Base-by-base conservation (phyloP, 2,113 vertebrate genomes). In the Dipodomys stephensi region DNA sequence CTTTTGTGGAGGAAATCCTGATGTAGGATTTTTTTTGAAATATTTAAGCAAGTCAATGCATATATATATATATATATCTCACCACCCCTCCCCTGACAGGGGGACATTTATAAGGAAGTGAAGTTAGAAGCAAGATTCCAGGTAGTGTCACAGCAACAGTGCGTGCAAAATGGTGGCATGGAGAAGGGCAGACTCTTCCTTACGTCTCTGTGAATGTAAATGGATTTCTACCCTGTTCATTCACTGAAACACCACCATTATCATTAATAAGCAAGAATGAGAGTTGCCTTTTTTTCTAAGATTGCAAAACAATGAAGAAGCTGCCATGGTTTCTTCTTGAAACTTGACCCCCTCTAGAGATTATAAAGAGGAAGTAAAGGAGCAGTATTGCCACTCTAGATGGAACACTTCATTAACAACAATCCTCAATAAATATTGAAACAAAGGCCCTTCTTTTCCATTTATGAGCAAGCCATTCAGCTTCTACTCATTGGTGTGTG, bases 361-460 rank as follows among this genome's bases (percentile, higher is more conserved):
- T 86, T 90, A 73, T 76, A 82, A 94, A 91, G 92, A 96, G 86
- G 69, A 25, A 92, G 83, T 88, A 49, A 91, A 95, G 88, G 77
- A 87, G 71, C 62, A 77, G 27, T 67, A 28, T 76, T 90, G 87
- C 84, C 22, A 86, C 87, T 96, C 67, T n/a, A 64, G 53, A 90
- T 23, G 65, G 65, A 94, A 76, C 79, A 90, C 83, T 93, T 95
- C 74, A 88, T 95, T 95, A 87, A 95, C 94, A 94, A 90, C 67
- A 91, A 92, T 86, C 85, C 83, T 96, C 73, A 78, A 82, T 92
- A 94, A 95, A 91, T 78, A 93, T 30, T 94, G 83, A 96, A 94
- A 92, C 85, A 95, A 93, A 95, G 46, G 83, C 83, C 65, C 93
- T 88, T 94, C 64, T 93, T 83, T 86, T 88, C 92, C 85, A 83